A percentile compares a stretch with the other conserved stretches of the same genome.
Evolutionary conservation across 2,797 vertebrate species (phyloP).

Genomic region (Numenius phaeopus): DNA sequence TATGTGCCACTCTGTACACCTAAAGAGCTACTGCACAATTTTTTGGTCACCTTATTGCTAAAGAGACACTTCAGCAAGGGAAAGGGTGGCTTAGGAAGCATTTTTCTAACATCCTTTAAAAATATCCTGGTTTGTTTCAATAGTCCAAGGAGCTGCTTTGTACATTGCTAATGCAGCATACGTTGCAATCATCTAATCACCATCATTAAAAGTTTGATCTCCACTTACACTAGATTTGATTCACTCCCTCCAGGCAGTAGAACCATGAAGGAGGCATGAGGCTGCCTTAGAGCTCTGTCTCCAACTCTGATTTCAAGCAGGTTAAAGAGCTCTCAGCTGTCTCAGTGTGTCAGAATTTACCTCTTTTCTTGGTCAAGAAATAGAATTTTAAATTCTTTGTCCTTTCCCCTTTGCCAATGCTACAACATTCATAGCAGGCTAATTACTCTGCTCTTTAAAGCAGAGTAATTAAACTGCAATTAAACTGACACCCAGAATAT

Average conservation of each 20-base stretch:
- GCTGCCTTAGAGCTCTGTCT: not conserved
- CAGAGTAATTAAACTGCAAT: not conserved
- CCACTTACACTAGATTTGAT: not conserved
- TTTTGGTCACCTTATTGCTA: not conserved
- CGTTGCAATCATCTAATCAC: not conserved
- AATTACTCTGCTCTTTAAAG: not conserved
- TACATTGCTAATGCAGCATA: not conserved
- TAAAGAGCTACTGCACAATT: not conserved
- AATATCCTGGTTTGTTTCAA: not conserved
- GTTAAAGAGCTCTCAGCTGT: not conserved
- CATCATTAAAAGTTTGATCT: not conserved
- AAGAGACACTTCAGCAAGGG: not conserved
- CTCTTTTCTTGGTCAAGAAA: not conserved
- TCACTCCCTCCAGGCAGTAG: not conserved
- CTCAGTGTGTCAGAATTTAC: not conserved
- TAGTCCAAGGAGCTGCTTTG: not conserved
- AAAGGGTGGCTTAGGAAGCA: not conserved
- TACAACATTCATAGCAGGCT: not conserved
- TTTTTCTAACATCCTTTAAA: not conserved
- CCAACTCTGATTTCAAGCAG: not conserved
- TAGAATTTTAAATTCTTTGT: not conserved
- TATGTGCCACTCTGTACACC: too few species aligned
- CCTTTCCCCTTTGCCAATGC: not conserved
- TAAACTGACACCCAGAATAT: not conserved
- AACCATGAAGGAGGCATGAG: not conserved